A percentile compares a stretch with the other conserved stretches of the same genome.
phyloP scores from a whole-genome alignment of 2,888 invertebrate species.

The Cephalotes varians region DNA sequence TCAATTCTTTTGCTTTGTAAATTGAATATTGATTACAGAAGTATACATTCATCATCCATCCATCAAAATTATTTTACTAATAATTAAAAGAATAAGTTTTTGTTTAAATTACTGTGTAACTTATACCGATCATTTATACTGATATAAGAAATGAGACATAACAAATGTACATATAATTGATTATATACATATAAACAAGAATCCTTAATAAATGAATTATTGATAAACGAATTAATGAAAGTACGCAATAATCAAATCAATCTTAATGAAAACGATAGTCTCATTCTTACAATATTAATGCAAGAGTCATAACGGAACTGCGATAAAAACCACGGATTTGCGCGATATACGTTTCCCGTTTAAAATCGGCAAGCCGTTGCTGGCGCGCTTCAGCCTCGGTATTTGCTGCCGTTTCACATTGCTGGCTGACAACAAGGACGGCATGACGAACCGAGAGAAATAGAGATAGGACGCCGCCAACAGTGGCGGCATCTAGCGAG shows the following conservation, averaged over 20 bases:
- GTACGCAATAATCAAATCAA: neutral
- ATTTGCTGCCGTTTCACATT: constrained; percentile 58
- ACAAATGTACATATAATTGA: neutral
- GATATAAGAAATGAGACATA: neutral
- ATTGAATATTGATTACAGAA: neutral
- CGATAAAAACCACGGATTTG: neutral
- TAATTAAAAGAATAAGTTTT: neutral
- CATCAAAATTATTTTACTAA: neutral
- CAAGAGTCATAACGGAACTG: neutral
- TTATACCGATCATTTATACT: neutral
- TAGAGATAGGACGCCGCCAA: constrained; percentile 77
- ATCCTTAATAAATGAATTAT: neutral
- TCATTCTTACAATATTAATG: neutral
- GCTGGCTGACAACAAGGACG: constrained; percentile 55
- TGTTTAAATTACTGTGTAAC: neutral
- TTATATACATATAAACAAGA: neutral
- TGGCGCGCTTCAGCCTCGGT: constrained; percentile 35
- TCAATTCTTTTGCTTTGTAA: neutral
- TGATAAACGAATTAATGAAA: neutral
- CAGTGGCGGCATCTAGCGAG: constrained; percentile 72
- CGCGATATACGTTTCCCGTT: constrained; percentile 29
- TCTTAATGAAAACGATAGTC: neutral
- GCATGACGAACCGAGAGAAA: constrained; percentile 64
- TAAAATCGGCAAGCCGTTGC: constrained; percentile 25
- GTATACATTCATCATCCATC: neutral